phyloP scores from a whole-genome alignment of 2,113 vertebrate species.

The Mionectes macconnelli region DNA sequence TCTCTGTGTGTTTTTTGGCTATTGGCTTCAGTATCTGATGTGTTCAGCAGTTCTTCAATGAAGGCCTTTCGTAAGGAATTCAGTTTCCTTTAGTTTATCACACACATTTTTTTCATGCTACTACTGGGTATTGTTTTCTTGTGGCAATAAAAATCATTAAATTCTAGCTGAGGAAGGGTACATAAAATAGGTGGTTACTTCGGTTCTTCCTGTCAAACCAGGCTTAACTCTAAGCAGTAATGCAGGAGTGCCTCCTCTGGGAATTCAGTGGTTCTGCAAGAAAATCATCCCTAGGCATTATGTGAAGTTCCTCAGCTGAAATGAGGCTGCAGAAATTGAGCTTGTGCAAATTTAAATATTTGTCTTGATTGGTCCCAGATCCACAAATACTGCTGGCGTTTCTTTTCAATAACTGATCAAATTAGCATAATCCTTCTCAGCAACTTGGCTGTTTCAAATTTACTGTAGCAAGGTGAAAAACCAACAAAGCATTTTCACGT shows the following conservation, averaged over 20 bases:
- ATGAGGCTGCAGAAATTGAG: conserved; percentile 18
- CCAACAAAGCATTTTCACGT: neutral
- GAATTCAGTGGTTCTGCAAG: conserved; percentile 69
- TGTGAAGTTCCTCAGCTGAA: neutral
- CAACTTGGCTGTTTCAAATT: neutral
- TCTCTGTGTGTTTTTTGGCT: neutral
- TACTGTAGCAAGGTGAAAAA: neutral
- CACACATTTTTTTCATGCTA: neutral
- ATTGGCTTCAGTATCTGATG: neutral
- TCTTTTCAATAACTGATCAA: conserved; percentile 17
- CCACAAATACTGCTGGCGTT: neutral
- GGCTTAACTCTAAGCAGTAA: conserved; percentile 46
- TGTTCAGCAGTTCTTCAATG: neutral
- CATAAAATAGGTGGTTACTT: conserved; percentile 26
- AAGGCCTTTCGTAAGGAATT: conserved; percentile 38
- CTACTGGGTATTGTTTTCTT: conserved; percentile 15
- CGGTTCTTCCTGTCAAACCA: conserved; percentile 31
- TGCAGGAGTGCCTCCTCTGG: conserved; percentile 79
- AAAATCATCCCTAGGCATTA: conserved; percentile 1
- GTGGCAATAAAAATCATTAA: neutral
- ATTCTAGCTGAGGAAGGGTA: conserved; percentile 2
- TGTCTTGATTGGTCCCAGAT: neutral
- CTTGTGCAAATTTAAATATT: conserved; percentile 11
- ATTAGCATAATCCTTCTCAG: conserved; percentile 36
- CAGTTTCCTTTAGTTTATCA: conserved; percentile 13